phyloP scores from a whole-genome alignment of 2,113 vertebrate genomes.

The Thamnophis sirtalis region DNA sequence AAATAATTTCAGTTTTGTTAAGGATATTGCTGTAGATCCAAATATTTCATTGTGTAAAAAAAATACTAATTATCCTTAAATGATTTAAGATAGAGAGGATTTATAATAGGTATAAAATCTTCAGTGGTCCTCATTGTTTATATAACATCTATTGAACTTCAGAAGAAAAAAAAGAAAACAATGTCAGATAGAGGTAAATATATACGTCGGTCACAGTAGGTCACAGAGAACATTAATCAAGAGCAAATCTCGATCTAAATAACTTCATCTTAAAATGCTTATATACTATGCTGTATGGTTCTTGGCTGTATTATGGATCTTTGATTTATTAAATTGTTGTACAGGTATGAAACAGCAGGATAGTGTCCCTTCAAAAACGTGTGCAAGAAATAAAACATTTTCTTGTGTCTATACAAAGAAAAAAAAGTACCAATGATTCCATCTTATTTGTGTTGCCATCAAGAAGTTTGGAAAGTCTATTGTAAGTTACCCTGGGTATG shows the following conservation, averaged over 20 bases:
- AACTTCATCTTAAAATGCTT: background rate
- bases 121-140: background rate
- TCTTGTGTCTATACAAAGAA: background rate
- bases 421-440: background rate
- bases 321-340: background rate
- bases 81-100: background rate
- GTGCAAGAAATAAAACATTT: background rate
- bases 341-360: background rate
- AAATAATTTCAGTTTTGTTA: background rate
- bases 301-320: background rate
- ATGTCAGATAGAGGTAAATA: background rate
- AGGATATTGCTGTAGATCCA: background rate
- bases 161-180: background rate
- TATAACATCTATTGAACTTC: background rate
- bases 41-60: background rate
- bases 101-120: background rate
- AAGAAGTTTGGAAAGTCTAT: background rate
- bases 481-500: background rate
- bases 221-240: background rate
- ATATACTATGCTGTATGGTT: background rate
- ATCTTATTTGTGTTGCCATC: background rate
- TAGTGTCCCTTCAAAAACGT: background rate
- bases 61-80: background rate
- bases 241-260: background rate
- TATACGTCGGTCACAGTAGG: background rate